A percentile compares a stretch with the other conserved stretches of the same genome.
These are phyloP conservation scores for Octonoba sinensis DNA, from an alignment of 2,888 invertebrate genomes.

Conservation along the genomic window DNA sequence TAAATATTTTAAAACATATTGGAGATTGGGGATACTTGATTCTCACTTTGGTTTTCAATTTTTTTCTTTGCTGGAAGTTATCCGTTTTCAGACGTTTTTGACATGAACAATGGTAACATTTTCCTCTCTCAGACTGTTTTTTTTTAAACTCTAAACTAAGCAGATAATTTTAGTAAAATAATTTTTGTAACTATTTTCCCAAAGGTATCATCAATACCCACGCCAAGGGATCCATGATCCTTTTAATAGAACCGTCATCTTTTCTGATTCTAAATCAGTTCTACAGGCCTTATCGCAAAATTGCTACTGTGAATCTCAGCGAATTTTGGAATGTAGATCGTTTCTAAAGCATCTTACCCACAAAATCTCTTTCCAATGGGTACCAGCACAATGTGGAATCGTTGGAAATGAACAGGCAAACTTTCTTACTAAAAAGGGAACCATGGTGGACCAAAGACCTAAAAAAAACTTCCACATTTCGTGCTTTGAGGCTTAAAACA, in stretches of 20 bases:
- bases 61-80: no score
- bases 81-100: no score
- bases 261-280: not conserved
- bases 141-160: no score
- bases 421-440: not conserved
- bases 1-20: no score
- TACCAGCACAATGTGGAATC: not conserved
- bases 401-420: not conserved
- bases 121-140: no score
- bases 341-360: not conserved
- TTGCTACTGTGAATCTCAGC: not conserved
- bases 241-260: not conserved
- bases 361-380: constrained; percentile 1
- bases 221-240: no score
- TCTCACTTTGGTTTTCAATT: no score
- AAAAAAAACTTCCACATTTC: not conserved
- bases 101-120: no score
- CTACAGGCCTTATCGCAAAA: not conserved
- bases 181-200: no score
- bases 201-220: no score
- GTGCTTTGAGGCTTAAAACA: not conserved
- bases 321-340: not conserved
- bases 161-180: no score
- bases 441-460: not conserved
- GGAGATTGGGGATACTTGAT: no score